Evolutionary conservation across 1,140 invertebrate genomes (phyloP).

Genomic region (Hirudo medicinalis): DNA sequence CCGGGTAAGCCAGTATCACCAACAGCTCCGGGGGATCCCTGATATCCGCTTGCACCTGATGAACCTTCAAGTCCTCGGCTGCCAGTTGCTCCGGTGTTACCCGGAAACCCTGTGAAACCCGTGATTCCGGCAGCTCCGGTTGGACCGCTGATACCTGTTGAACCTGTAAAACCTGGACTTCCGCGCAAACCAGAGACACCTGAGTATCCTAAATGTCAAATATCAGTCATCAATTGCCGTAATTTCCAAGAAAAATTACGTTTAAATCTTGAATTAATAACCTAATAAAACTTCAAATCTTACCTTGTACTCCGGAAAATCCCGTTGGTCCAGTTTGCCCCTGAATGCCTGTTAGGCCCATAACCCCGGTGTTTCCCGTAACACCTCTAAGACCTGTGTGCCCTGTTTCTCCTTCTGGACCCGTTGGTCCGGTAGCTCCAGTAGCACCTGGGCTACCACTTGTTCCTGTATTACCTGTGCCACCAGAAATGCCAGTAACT

Average conservation of each 20-base stretch:
- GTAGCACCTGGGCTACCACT: neutral
- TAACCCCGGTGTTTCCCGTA: neutral
- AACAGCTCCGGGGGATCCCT: neutral
- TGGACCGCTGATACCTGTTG: neutral
- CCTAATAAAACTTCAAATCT: too few relatives aligned
- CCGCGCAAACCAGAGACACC: neutral
- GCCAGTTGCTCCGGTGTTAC: neutral
- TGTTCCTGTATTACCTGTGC: neutral
- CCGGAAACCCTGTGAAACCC: neutral
- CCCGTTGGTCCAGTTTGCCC: slow-evolving; percentile 13
- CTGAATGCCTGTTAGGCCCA: neutral
- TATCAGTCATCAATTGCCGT: too few relatives aligned
- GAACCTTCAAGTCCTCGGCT: neutral
- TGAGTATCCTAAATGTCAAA: neutral
- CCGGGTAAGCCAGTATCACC: slow-evolving; percentile 6
- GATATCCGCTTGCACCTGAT: neutral
- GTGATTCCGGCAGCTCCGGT: neutral
- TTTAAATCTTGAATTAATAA: too few relatives aligned
- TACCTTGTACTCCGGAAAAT: neutral
- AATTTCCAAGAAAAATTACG: too few relatives aligned
- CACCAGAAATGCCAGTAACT: neutral
- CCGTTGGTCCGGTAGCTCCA: neutral
- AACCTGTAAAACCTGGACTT: neutral
- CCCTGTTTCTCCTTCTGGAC: neutral
- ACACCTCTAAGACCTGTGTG: neutral